Conservation (phyloP, 2,797 vertebrate genomes). For the Gymnoscopelus microlampas region DNA sequence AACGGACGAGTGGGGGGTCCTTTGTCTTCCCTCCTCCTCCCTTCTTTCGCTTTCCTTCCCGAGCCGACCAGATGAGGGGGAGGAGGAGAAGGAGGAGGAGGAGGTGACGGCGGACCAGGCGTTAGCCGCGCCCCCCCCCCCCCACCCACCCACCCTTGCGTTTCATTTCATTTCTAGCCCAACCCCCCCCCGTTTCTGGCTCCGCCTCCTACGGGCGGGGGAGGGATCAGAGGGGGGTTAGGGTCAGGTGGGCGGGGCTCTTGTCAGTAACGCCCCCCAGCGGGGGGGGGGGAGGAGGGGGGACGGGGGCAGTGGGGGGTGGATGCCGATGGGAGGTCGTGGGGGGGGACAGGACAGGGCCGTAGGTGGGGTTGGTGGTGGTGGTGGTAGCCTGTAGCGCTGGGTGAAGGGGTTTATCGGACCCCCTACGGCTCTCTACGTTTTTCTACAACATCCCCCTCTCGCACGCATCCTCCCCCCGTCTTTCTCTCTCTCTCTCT, state of each 20-base stretch:
- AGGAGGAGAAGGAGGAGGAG: too few species aligned
- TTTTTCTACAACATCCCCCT: slow-evolving; percentile 19
- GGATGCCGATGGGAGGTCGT: slow-evolving; percentile 52
- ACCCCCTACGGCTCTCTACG: slow-evolving; percentile 38
- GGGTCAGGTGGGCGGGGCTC: slow-evolving; percentile 65
- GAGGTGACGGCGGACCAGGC: slow-evolving; percentile 46
- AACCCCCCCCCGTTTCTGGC: slow-evolving; percentile 22
- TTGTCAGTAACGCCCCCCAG: slow-evolving; percentile 62
- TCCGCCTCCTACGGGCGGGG: slow-evolving; percentile 41
- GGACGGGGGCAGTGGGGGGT: slow-evolving; percentile 56
- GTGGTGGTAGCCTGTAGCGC: slow-evolving; percentile 58
- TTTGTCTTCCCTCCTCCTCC: slow-evolving; percentile 64
- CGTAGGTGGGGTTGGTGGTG: slow-evolving; percentile 75
- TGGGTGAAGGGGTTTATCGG: slow-evolving; percentile 59
- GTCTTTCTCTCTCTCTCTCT: slow-evolving; percentile 41
- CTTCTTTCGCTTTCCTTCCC: too few species aligned
- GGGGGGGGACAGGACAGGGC: slow-evolving; percentile 66
- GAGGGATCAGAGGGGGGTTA: slow-evolving; percentile 35
- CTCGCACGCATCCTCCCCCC: slow-evolving; percentile 4
- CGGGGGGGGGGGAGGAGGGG: slow-evolving; percentile 52
- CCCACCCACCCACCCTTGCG: slow-evolving; percentile 1
- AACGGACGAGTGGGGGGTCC: slow-evolving; percentile 43
- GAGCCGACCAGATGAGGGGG: too few species aligned
- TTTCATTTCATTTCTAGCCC: slow-evolving; percentile 25
- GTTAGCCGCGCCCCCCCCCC: slow-evolving; percentile 8